Evolutionary conservation across 1,140 invertebrate species (phyloP).

Genomic region (Drosophila pseudoobscura): DNA sequence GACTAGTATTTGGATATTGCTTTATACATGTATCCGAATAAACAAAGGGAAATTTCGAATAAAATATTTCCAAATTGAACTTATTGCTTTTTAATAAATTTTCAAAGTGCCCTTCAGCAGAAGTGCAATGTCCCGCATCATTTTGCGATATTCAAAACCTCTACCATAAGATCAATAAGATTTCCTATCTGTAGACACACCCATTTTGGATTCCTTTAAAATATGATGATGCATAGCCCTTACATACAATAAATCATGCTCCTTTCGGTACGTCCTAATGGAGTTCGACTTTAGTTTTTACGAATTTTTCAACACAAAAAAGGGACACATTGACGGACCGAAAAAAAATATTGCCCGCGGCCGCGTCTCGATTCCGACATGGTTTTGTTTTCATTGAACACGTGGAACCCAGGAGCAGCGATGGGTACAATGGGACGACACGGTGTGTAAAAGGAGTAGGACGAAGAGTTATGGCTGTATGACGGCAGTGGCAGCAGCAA

Average conservation of each 20-base stretch:
- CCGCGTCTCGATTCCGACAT: conserved; percentile 62
- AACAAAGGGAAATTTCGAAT: too few relatives aligned
- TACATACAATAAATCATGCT: conserved; percentile 64
- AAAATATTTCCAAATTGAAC: too few relatives aligned
- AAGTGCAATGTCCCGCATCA: conserved; percentile 1
- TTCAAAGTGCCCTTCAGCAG: too few relatives aligned
- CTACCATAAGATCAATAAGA: conserved; percentile 26
- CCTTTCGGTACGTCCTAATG: conserved; percentile 58
- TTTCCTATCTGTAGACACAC: conserved; percentile 24
- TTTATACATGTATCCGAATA: too few relatives aligned
- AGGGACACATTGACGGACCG: conserved; percentile 16
- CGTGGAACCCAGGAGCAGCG: not conserved
- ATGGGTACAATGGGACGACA: not conserved
- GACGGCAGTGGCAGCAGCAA: too few relatives aligned
- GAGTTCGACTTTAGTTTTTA: conserved; percentile 71
- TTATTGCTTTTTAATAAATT: too few relatives aligned
- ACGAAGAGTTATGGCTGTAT: conserved; percentile 34
- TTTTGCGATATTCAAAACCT: conserved; percentile 11
- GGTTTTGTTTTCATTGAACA: conserved; percentile 59
- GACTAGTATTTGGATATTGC: too few relatives aligned
- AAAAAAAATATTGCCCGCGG: conserved; percentile 54
- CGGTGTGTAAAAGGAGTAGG: conserved; percentile 4
- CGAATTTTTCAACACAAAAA: conserved; percentile 51
- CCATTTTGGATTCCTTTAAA: conserved; percentile 19
- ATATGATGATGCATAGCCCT: conserved; percentile 67